A percentile compares a stretch with the other conserved stretches of the same genome.
These are phyloP conservation scores for Apogon talboti DNA, from an alignment of 2,797 vertebrate genomes.

Conservation along the genomic window DNA sequence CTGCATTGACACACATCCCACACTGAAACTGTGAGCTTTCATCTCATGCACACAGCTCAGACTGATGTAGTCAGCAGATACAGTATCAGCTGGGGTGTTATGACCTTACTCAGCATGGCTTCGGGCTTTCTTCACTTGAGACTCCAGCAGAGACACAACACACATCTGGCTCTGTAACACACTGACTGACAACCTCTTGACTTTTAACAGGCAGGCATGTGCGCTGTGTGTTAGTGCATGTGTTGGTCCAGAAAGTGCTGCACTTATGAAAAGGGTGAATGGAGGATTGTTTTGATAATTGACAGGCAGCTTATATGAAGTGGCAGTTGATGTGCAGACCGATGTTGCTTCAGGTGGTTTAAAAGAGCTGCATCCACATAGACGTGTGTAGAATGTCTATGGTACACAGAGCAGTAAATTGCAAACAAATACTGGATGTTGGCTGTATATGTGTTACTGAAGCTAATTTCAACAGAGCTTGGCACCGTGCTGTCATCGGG, in stretches of 20 bases:
- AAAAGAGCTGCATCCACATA: conserved; percentile 9
- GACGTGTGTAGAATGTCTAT: background rate
- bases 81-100: conserved; percentile 22
- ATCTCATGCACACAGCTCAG: conserved; percentile 1
- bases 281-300: conserved; percentile 5
- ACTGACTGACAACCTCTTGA: conserved; percentile 15
- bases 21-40: conserved; percentile 3
- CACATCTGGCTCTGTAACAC: conserved; percentile 11
- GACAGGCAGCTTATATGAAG: conserved; percentile 37
- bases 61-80: conserved; percentile 33
- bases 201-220: conserved; percentile 7
- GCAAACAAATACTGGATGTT: no score
- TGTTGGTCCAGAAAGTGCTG: background rate
- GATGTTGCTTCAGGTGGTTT: conserved; percentile 12
- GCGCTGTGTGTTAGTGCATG: background rate
- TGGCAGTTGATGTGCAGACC: conserved; percentile 32
- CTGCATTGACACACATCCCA: background rate
- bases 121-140: conserved; percentile 11
- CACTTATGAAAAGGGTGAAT: background rate
- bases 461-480: no score
- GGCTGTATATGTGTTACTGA: no score
- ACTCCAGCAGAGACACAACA: conserved; percentile 23
- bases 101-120: conserved; percentile 35
- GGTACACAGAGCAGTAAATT: background rate
- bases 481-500: no score